A percentile compares a stretch with the other conserved stretches of the same genome.
These are phyloP conservation scores for Pachyrhynchus sulphureomaculatus DNA, from an alignment of 1,140 invertebrate genomes.

Conservation along the genomic window DNA sequence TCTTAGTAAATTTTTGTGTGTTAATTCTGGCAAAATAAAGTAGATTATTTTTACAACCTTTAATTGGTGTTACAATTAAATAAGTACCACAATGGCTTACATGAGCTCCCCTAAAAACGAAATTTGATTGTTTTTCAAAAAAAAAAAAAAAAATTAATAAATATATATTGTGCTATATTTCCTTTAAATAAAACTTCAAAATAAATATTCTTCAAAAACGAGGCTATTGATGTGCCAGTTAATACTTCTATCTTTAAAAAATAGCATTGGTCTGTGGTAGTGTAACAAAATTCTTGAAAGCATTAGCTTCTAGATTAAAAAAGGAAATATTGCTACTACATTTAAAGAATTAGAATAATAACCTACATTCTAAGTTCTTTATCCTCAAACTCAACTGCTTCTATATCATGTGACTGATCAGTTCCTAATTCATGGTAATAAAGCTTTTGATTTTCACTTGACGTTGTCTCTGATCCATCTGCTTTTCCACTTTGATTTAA, in stretches of 20 bases:
- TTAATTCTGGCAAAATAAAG: conserved; percentile 79
- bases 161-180: not conserved
- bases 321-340: too few relatives aligned
- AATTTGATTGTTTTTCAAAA: too few relatives aligned
- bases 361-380: conserved; percentile 87
- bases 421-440: conserved; percentile 91
- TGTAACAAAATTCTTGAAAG: too few relatives aligned
- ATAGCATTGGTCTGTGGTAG: too few relatives aligned
- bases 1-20: conserved; percentile 62
- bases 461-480: conserved; percentile 88
- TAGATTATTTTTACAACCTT: conserved; percentile 87
- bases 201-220: too few relatives aligned
- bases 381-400: conserved; percentile 90
- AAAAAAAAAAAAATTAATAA: too few relatives aligned
- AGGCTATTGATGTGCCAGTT: too few relatives aligned
- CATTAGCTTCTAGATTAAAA: too few relatives aligned
- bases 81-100: conserved; percentile 93
- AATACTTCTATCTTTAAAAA: too few relatives aligned
- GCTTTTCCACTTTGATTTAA: conserved; percentile 76
- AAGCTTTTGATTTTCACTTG: conserved; percentile 88
- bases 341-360: too few relatives aligned
- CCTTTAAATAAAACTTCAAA: too few relatives aligned
- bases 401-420: conserved; percentile 82
- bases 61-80: conserved; percentile 73
- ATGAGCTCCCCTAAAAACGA: conserved; percentile 66